These are phyloP conservation scores for Nephila pilipes DNA, from an alignment of 1,140 invertebrate genomes.

Conservation along the genomic window DNA sequence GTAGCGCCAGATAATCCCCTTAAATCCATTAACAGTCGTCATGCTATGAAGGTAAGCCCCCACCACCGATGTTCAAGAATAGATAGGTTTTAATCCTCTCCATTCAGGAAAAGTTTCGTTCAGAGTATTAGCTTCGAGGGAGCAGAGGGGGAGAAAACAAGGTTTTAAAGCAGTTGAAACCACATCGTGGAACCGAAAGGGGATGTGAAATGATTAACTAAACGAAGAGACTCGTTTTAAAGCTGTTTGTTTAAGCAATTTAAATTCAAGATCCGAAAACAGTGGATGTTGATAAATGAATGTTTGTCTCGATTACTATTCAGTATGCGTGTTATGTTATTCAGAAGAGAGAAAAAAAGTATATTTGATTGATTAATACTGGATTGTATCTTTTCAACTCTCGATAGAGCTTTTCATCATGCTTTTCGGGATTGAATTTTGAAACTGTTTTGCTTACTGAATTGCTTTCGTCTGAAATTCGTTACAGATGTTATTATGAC, in stretches of 20 bases:
- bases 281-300: slow-evolving; percentile 30
- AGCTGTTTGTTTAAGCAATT: slow-evolving; percentile 56
- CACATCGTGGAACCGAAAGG: background rate
- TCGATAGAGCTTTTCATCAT: too few relatives aligned
- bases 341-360: background rate
- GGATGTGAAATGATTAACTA: slow-evolving; percentile 52
- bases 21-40: slow-evolving; percentile 69
- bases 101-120: slow-evolving; percentile 55
- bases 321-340: background rate
- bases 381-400: background rate
- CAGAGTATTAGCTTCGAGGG: slow-evolving; percentile 13
- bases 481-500: too few relatives aligned
- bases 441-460: too few relatives aligned
- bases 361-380: background rate
- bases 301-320: background rate
- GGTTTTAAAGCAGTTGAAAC: slow-evolving; percentile 36
- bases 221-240: slow-evolving; percentile 30
- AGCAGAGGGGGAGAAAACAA: background rate
- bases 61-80: slow-evolving; percentile 42
- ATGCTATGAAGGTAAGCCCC: slow-evolving; percentile 24
- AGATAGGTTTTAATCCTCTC: slow-evolving; percentile 45
- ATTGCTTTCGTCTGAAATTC: too few relatives aligned
- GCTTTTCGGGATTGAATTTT: too few relatives aligned
- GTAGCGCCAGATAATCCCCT: slow-evolving; percentile 38
- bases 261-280: slow-evolving; percentile 37